Percentiles rank a stretch among this genome's conserved stretches.
phyloP scores from a whole-genome alignment of 2,113 vertebrate genomes.

The Monarcha castaneiventris region DNA sequence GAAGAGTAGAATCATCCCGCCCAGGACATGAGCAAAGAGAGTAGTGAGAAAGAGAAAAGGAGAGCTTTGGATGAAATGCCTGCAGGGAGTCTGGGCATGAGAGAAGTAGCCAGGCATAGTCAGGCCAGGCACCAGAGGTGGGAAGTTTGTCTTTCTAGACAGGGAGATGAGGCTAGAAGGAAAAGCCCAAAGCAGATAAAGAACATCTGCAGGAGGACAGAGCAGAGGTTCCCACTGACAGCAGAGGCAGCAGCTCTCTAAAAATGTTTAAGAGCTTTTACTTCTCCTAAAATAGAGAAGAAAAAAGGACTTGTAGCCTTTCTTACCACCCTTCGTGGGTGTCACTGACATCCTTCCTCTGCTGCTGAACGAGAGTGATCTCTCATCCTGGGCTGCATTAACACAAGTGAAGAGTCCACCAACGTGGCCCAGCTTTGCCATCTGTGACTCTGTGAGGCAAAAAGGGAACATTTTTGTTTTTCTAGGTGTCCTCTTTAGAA shows the following conservation, averaged over 20 bases:
- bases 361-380: neutral
- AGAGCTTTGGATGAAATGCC: neutral
- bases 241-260: neutral
- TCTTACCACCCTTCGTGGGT: neutral
- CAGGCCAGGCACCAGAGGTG: neutral
- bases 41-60: neutral
- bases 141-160: neutral
- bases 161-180: neutral
- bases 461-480: neutral
- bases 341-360: neutral
- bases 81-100: neutral
- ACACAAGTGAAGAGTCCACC: neutral
- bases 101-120: neutral
- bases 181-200: neutral
- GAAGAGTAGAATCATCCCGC: neutral
- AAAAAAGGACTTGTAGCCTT: neutral
- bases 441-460: neutral
- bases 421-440: neutral
- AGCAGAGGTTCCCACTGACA: neutral
- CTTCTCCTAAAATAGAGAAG: neutral
- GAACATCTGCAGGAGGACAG: neutral
- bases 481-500: neutral
- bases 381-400: accelerated
- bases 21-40: neutral
- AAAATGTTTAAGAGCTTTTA: neutral